Evolutionary conservation across 2,797 vertebrate genomes (phyloP).

Genomic region (Mormyrops boulengeri): DNA sequence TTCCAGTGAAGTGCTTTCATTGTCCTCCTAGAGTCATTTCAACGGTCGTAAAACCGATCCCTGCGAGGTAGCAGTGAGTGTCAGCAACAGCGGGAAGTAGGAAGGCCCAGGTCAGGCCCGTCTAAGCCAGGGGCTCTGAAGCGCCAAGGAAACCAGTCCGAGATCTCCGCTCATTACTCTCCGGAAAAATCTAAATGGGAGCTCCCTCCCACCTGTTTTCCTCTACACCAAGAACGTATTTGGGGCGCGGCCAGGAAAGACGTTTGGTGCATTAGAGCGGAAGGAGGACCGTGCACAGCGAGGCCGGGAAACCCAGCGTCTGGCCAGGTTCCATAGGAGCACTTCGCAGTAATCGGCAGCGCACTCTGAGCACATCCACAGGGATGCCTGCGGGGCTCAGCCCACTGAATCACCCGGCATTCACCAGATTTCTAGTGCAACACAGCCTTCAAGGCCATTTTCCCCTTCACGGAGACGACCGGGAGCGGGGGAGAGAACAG

Average conservation of each 20-base stretch:
- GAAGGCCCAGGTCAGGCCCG: not conserved
- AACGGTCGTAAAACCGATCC: not conserved
- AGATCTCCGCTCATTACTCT: not conserved
- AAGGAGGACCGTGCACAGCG: not conserved
- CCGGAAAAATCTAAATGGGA: not conserved
- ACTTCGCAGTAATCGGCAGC: too few relatives aligned
- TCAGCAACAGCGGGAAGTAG: not conserved
- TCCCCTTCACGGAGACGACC: not conserved
- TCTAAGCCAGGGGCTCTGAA: not conserved
- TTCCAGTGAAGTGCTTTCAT: not conserved
- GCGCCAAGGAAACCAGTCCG: not conserved
- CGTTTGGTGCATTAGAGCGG: not conserved
- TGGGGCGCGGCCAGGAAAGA: not conserved
- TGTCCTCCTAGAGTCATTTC: not conserved
- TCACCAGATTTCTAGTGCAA: not conserved
- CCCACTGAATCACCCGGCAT: not conserved
- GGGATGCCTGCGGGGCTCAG: not conserved
- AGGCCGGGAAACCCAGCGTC: not conserved
- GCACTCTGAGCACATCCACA: not conserved
- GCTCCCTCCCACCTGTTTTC: not conserved
- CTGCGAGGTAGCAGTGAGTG: not conserved
- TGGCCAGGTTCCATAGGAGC: not conserved
- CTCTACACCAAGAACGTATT: not conserved
- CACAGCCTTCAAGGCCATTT: not conserved
- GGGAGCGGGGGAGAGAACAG: not conserved